A percentile compares a stretch with the other conserved stretches of the same genome.
Evolutionary conservation across 2,113 vertebrate genomes (phyloP).

Genomic region (Cyprinodon tularosa): DNA sequence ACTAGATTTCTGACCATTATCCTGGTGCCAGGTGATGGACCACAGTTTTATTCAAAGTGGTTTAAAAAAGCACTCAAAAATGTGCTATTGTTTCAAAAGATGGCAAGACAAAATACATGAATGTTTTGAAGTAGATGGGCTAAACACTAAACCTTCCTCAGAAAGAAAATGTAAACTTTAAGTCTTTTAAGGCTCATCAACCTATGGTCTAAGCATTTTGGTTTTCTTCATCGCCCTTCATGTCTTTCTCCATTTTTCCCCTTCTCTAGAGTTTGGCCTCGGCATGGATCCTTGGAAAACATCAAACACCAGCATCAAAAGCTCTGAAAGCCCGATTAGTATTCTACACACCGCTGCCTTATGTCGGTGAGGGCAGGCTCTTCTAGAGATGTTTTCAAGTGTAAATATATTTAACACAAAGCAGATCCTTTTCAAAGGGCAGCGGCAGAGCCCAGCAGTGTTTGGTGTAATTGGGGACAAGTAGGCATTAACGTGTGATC

Average conservation of each 20-base stretch:
- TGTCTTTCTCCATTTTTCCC: slow-evolving; percentile 39
- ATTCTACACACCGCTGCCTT: slow-evolving; percentile 75
- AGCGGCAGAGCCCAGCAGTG: slow-evolving; percentile 69
- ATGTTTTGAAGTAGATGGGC: slow-evolving; percentile 46
- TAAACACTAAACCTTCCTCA: slow-evolving; percentile 60
- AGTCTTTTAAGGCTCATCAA: slow-evolving; percentile 26
- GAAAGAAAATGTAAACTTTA: slow-evolving; percentile 58
- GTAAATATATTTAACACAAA: slow-evolving; percentile 79
- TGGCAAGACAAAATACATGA: slow-evolving; percentile 62
- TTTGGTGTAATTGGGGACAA: slow-evolving; percentile 79
- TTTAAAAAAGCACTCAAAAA: slow-evolving; percentile 52
- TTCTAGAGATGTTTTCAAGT: slow-evolving; percentile 75
- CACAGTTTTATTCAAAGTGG: slow-evolving; percentile 71
- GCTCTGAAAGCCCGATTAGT: slow-evolving; percentile 71
- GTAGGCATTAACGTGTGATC: slow-evolving; percentile 79
- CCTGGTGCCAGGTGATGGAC: slow-evolving; percentile 52
- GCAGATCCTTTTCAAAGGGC: slow-evolving; percentile 73
- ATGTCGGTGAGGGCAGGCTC: slow-evolving; percentile 63
- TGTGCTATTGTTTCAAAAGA: slow-evolving; percentile 62
- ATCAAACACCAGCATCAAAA: slow-evolving; percentile 76
- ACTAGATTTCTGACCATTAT: slow-evolving; percentile 64
- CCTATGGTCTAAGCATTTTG: slow-evolving; percentile 34
- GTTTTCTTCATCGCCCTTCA: slow-evolving; percentile 2
- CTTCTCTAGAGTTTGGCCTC: slow-evolving; percentile 51
- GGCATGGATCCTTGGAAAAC: slow-evolving; percentile 64